Evolutionary conservation across 2,888 invertebrate genomes (phyloP), one percentile per base, ranked within the genome.

Genomic region (Phyllotreta cruciferae): DNA sequence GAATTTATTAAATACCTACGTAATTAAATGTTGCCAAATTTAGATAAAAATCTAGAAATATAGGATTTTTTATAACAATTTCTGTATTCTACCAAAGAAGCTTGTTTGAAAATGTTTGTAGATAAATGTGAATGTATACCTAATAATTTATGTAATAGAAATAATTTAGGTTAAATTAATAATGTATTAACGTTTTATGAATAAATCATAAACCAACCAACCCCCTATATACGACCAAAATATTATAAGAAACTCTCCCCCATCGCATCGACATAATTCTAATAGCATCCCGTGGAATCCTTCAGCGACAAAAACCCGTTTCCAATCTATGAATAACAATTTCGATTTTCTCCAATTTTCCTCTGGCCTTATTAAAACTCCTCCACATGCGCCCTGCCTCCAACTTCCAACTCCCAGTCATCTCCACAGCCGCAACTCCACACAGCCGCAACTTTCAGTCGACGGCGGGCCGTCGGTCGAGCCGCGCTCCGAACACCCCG

Each of bases 291-390:
- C 35, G 35, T 14, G 50, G 24, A 56, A 56, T 50, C 56, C 56
- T 35, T 47, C 36, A 49, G 14, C 57, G 58, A 41, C 62, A 62
- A 63, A 63, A 63, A 65, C 52, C 50, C 64, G 62, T 64, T 62
- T 55, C 58, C 61, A 56, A 64, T 63, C 68, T 61, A 68, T 68
- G 68, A 66, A 68, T 68, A 68, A 68, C 64, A 66, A 68, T 68
- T 68, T 65, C 64, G 68, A 68, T 65, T 66, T 66, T 66, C 65
- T 63, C 62, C 65, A 62, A 62, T 66, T 66, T 66, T 62, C 67
- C 66, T 24, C 24, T 42, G 57, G 61, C 66, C 65, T 66, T 63
- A 66, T 65, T 67, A 65, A 66, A 63, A 64, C 62, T 63, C 56
- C 64, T 62, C 56, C 62, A 63, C 64, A 64, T 64, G 64, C 64